These are phyloP conservation scores for Nothura maculosa DNA, from an alignment of 2,797 vertebrate genomes.

Conservation along the genomic window DNA sequence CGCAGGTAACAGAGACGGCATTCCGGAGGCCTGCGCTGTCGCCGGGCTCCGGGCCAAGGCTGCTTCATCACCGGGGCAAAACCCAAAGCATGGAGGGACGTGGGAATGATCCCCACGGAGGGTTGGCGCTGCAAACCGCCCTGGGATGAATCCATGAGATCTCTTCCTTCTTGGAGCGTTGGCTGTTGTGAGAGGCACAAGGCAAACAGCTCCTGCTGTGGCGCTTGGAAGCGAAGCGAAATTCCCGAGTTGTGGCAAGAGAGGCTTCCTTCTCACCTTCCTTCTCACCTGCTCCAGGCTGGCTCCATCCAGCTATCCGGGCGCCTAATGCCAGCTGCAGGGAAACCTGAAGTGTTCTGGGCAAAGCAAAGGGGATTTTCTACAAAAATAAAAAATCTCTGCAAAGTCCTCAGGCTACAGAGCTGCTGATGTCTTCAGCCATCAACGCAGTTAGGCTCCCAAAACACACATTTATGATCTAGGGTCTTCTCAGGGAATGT, in stretches of 20 bases:
- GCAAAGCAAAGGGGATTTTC: neutral
- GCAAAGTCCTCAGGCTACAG: neutral
- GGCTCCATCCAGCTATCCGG: neutral
- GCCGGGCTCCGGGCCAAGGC: constrained; percentile 45
- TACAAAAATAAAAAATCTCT: neutral
- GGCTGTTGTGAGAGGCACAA: neutral
- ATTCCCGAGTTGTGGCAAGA: neutral
- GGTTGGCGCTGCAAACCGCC: neutral
- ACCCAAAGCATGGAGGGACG: neutral
- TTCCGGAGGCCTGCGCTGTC: constrained; percentile 61
- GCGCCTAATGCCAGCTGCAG: neutral
- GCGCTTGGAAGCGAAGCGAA: neutral
- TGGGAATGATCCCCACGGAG: constrained; percentile 15
- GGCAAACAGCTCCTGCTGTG: neutral
- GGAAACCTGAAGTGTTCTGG: neutral
- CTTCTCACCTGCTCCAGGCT: fast-evolving
- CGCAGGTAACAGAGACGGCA: constrained; percentile 57
- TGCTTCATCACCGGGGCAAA: constrained; percentile 42
- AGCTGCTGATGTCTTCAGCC: neutral
- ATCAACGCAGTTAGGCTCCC: neutral
- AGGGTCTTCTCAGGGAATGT: neutral
- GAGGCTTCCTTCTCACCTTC: fast-evolving
- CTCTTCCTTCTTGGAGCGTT: neutral
- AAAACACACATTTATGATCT: neutral
- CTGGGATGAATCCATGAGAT: neutral